Conservation (phyloP, 2,113 vertebrate genomes). For the Pleuronectes platessa region DNA sequence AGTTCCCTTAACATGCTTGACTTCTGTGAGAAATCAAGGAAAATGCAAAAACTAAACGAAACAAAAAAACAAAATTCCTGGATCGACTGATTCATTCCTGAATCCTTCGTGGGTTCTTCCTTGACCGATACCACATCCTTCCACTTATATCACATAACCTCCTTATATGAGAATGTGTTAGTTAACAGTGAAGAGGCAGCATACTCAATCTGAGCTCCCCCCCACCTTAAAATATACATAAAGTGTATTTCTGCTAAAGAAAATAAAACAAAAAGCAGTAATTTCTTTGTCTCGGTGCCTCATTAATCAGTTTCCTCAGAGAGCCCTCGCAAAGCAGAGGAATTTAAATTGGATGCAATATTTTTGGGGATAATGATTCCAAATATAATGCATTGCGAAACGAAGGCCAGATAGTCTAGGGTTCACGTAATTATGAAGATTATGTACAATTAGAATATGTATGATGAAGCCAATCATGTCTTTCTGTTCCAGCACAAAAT, state of each 20-base stretch:
- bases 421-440: slow-evolving; percentile 19
- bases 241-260: background rate
- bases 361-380: slow-evolving; percentile 39
- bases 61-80: too few species aligned
- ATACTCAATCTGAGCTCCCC: background rate
- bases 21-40: too few species aligned
- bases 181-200: background rate
- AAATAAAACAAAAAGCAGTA: background rate
- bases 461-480: slow-evolving; percentile 39
- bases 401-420: slow-evolving; percentile 4
- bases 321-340: slow-evolving; percentile 2
- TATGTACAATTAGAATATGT: slow-evolving; percentile 10
- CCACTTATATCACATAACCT: too few species aligned
- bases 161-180: background rate
- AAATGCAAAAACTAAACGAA: too few species aligned
- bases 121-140: too few species aligned
- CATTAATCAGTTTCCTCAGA: slow-evolving; percentile 21
- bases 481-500: slow-evolving; percentile 17
- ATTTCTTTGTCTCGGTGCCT: slow-evolving; percentile 6
- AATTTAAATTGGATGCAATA: slow-evolving; percentile 31
- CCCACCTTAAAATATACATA: background rate
- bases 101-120: too few species aligned
- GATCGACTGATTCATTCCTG: too few species aligned
- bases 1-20: too few species aligned
- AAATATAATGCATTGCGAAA: slow-evolving; percentile 33